These are phyloP conservation scores for Mellivora capensis DNA, from an alignment of 2,113 vertebrate species.

Conservation along the genomic window DNA sequence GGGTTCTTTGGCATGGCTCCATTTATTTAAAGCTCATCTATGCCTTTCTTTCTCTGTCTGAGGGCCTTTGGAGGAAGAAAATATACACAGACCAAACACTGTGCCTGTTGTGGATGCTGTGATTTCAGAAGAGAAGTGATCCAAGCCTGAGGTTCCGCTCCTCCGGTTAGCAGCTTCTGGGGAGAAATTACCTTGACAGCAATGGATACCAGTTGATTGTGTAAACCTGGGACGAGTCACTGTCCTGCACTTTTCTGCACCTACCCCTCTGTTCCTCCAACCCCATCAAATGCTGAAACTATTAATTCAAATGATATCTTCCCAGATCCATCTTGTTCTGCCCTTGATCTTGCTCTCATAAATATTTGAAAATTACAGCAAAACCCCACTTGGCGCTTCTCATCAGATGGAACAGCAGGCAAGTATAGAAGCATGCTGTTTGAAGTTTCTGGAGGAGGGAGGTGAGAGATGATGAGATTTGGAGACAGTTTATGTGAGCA, in stretches of 20 bases:
- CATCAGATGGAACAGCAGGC: background rate
- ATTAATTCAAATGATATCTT: background rate
- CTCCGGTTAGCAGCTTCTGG: background rate
- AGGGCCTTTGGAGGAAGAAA: background rate
- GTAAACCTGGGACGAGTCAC: background rate
- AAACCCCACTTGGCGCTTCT: slow-evolving; percentile 20
- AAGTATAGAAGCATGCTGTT: background rate
- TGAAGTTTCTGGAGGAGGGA: slow-evolving; percentile 48
- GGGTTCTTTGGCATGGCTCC: background rate
- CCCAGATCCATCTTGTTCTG: background rate
- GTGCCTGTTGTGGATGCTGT: background rate
- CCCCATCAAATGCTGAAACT: background rate
- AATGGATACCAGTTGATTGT: background rate
- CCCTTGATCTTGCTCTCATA: slow-evolving; percentile 40
- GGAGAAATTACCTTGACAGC: background rate
- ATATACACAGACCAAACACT: background rate
- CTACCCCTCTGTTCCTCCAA: background rate
- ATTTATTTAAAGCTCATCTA: slow-evolving; percentile 13
- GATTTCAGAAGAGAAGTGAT: background rate
- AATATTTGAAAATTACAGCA: slow-evolving; percentile 60
- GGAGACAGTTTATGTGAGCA: slow-evolving; percentile 50
- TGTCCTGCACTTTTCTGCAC: rapidly evolving
- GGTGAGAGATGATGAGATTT: slow-evolving; percentile 2
- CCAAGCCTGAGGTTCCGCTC: background rate
- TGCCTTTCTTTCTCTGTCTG: background rate